These are phyloP conservation scores for Brachionus asplanchnoidis DNA, from an alignment of 1,140 invertebrate species.

Conservation along the genomic window DNA sequence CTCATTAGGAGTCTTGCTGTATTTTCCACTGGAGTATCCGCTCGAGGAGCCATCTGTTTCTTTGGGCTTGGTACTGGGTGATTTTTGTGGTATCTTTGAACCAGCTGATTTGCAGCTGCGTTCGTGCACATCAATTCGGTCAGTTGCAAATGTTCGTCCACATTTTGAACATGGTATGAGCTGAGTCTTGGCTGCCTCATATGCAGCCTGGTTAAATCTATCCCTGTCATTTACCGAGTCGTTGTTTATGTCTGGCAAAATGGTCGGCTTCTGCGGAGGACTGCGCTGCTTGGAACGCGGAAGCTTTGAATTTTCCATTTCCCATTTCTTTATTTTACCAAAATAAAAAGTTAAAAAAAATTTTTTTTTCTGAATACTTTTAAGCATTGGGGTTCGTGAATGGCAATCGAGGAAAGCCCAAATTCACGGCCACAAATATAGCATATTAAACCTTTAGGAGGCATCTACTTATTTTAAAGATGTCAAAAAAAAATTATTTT, in stretches of 20 bases:
- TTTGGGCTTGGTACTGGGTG: background rate
- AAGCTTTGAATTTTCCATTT: constrained; percentile 63
- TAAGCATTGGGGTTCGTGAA: constrained; percentile 69
- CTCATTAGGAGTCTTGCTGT: background rate
- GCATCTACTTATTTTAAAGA: background rate
- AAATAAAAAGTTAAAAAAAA: background rate
- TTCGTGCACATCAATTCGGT: constrained; percentile 65
- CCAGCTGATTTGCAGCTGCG: constrained; percentile 61
- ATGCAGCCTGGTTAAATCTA: constrained; percentile 46
- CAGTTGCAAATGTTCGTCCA: constrained; percentile 66
- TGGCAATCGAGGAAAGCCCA: constrained; percentile 64
- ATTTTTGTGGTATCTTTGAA: background rate
- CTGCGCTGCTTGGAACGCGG: constrained; percentile 59
- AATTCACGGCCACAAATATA: constrained; percentile 68
- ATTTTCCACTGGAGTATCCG: background rate
- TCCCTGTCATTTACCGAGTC: background rate
- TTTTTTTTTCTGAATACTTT: constrained; percentile 43
- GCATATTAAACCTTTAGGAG: constrained; percentile 52
- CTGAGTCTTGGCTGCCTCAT: constrained; percentile 57
- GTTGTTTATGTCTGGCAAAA: constrained; percentile 20
- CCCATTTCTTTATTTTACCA: constrained; percentile 60
- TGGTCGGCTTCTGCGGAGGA: constrained; percentile 60
- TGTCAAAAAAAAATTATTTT: background rate
- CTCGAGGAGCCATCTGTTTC: background rate
- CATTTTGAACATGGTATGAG: constrained; percentile 67